Evolutionary conservation across 2,797 vertebrate species (phyloP).

Genomic region (Meda fulgida): DNA sequence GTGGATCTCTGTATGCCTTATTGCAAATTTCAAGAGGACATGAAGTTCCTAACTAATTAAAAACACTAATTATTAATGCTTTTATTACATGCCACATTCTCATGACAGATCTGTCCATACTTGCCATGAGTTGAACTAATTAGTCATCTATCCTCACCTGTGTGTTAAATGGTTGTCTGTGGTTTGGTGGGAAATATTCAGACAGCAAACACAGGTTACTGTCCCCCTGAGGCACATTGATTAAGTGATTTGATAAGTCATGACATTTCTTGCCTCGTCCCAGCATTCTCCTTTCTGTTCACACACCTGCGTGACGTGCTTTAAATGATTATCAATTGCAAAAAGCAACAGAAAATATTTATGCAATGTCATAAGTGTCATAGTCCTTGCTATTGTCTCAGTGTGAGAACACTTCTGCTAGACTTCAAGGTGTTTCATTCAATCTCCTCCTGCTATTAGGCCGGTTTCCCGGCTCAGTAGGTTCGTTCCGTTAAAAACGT

Average conservation of each 20-base stretch:
- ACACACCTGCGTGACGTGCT: constrained; percentile 52
- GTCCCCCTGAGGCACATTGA: constrained; percentile 49
- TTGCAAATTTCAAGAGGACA: not conserved
- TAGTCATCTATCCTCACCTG: constrained; percentile 8
- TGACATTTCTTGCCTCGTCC: constrained; percentile 56
- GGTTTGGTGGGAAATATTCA: constrained; percentile 55
- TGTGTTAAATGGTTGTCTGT: constrained; percentile 47
- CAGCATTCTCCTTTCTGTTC: constrained; percentile 50
- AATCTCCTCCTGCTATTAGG: not conserved
- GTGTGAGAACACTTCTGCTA: constrained; percentile 3
- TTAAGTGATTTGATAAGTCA: constrained; percentile 54
- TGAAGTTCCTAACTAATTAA: constrained; percentile 19
- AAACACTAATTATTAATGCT: constrained; percentile 23
- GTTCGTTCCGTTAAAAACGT: not conserved
- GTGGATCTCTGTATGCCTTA: not conserved
- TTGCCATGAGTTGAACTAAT: not conserved
- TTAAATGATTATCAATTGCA: constrained; percentile 57
- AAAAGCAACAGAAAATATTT: constrained; percentile 57
- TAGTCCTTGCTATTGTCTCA: not conserved
- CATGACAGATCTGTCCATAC: constrained; percentile 14
- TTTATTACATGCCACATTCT: constrained; percentile 29
- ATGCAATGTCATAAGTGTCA: constrained; percentile 31
- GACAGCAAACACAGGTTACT: constrained; percentile 46
- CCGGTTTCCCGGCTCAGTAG: constrained; percentile 1
- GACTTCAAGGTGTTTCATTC: not conserved